A percentile compares a stretch with the other conserved stretches of the same genome.
phyloP scores from a whole-genome alignment of 2,113 vertebrate species.

The Podiceps cristatus region DNA sequence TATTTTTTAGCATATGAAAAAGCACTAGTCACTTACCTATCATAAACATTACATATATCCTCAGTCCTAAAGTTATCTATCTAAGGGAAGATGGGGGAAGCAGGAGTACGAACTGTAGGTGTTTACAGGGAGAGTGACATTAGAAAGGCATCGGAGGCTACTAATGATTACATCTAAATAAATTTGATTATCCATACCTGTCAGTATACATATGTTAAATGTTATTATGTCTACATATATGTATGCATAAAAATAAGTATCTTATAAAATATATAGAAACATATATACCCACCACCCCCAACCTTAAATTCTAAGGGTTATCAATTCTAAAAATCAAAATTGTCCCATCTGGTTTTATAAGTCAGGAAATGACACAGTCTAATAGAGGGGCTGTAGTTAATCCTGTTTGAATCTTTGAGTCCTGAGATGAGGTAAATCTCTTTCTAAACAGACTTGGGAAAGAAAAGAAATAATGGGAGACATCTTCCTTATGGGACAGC shows the following conservation, averaged over 20 bases:
- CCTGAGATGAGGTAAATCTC: neutral
- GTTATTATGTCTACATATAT: neutral
- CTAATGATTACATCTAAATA: neutral
- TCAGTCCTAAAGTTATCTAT: neutral
- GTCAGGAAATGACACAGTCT: neutral
- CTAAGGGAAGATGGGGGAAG: neutral
- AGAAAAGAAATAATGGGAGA: neutral
- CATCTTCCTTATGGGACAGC: neutral
- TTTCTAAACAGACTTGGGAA: neutral
- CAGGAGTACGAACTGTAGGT: neutral
- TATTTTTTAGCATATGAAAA: neutral
- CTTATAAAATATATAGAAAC: neutral
- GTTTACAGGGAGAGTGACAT: neutral
- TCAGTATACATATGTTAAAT: neutral
- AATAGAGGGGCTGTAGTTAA: neutral
- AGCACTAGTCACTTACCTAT: neutral
- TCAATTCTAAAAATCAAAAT: neutral
- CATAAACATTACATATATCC: neutral
- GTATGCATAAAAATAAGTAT: neutral
- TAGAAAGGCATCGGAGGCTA: neutral
- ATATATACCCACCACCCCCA: neutral
- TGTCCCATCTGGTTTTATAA: neutral
- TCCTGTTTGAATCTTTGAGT: neutral
- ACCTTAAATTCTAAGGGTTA: neutral
- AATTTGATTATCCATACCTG: neutral